These are phyloP conservation scores for Dromas ardeola DNA, from an alignment of 2,113 vertebrate genomes.

Conservation along the genomic window DNA sequence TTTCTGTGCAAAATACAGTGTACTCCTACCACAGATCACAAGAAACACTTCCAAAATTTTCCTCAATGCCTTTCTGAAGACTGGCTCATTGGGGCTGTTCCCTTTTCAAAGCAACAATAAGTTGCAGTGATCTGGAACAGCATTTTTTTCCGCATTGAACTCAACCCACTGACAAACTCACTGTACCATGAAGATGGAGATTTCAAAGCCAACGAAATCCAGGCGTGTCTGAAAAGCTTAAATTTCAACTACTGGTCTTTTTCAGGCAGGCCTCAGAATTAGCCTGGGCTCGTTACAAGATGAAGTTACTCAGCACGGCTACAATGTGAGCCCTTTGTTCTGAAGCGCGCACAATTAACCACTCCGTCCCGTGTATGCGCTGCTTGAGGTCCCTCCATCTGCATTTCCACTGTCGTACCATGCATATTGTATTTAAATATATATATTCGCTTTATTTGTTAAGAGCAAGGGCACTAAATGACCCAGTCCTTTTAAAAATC, in stretches of 20 bases:
- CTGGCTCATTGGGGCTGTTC: background rate
- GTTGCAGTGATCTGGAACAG: background rate
- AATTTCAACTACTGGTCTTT: background rate
- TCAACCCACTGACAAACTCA: background rate
- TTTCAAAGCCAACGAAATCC: background rate
- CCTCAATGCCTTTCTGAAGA: background rate
- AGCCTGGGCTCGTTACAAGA: background rate
- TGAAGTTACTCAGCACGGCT: background rate
- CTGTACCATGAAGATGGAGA: background rate
- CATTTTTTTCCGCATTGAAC: background rate
- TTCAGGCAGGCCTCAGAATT: background rate
- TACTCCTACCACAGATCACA: background rate
- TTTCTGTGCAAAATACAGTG: background rate
- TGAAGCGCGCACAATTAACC: background rate
- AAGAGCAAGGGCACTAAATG: background rate
- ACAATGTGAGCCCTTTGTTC: background rate
- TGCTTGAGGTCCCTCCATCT: background rate
- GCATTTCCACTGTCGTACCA: background rate
- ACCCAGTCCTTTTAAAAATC: background rate
- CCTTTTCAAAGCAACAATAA: background rate
- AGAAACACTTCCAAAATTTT: background rate
- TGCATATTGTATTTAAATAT: background rate
- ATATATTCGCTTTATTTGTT: background rate
- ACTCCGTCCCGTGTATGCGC: fast-evolving
- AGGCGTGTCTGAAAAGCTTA: background rate